Base-by-base conservation (phyloP, 2,113 vertebrate species). In the Pagrus major region DNA sequence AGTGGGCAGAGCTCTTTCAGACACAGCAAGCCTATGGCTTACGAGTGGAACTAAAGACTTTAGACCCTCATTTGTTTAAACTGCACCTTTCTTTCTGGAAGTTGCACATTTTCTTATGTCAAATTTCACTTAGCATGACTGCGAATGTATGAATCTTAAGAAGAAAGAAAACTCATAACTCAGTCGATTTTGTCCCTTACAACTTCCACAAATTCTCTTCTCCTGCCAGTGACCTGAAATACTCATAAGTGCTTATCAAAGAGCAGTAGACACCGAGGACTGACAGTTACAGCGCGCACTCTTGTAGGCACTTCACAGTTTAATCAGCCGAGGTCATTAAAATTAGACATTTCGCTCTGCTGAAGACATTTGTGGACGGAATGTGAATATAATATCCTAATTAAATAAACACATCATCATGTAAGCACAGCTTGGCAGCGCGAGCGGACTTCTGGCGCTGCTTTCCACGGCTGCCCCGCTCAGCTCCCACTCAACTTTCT, bases 1-100 rank as follows among this genome's bases (percentile, higher is more conserved):
- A 82, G 68, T 44, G 75, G 83, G 86, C 83, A 88, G 86, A 86
- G 84, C 88, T 86, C 73, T 85, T 88, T 87, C 88, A 91, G 84
- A 91, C 88, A 89, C 86, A 86, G 89, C 88, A 85, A 80, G 82
- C 80, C 71, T 79, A 71, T 79, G 83, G 89, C 85, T 91, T 91
- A 91, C 39, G 9, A 64, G 51, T 68, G 51, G 54, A 80, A 83
- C 76, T 78, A 78, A 88, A 90, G 66, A 52, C 37, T 87, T 84
- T 75, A 76, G 59, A 85, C 76, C 83, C 77, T 78, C 4, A 11
- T 83, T 85, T 88, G 64, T 72, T 81, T 56, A 71, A 88, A 81
- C 60, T 44, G 31, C 6, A 5, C 52, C 29, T 75, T 69, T 77
- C 42, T 65, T 35, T 47, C 14, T 25, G 14, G 14, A 51, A 47